Base-by-base conservation (phyloP, 1,140 invertebrate species). In the Drosophila bocqueti region DNA sequence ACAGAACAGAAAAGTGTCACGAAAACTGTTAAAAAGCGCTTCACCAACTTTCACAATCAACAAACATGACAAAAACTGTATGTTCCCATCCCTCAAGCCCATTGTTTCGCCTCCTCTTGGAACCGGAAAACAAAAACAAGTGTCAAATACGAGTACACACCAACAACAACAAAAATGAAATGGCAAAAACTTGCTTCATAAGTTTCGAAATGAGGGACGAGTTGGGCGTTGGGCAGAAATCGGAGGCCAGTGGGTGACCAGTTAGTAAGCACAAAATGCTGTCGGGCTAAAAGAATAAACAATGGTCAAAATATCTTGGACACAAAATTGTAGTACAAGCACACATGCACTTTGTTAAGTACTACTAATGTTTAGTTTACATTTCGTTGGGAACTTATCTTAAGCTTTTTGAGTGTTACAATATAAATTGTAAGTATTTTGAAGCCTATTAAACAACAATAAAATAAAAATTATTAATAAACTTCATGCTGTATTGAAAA, bases 11-110 rank as follows among this genome's bases (percentile, higher is more conserved):
- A 76, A 69, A 90, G 84, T 87, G 84, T 87, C 85, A 81, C 77
- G 66, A 84, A 75, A 87, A 87, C 84, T 87, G 84, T 87, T 87
- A 89, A 87, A 87, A 87, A 87, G 84, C 84, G 84, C 85, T 87
- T 87, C 84, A 90, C 63, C 74, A 87, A 87, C 85, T 87, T 89
- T 90, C 68, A 85, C 84, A 89, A 89, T 89, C 84, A 89, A 81
- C 84, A 82, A 90, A 89, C 84, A 89, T 85, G 84, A 85, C 84
- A 89, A 89, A 90, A 90, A 90, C 85, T 81, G 74, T 69, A 79
- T 64, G 65, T 73, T 72, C 54, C 58, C 45, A n/a, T 38, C 38
- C 36, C 26, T 31, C 60, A 15, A 6, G 15, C 61, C 52, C 61
- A 59, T 64, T 64, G 62, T 60, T 21, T 40, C 21, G 26, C 3